Evolutionary conservation across 2,113 vertebrate species (phyloP).

Genomic region (Bothrops jararaca): DNA sequence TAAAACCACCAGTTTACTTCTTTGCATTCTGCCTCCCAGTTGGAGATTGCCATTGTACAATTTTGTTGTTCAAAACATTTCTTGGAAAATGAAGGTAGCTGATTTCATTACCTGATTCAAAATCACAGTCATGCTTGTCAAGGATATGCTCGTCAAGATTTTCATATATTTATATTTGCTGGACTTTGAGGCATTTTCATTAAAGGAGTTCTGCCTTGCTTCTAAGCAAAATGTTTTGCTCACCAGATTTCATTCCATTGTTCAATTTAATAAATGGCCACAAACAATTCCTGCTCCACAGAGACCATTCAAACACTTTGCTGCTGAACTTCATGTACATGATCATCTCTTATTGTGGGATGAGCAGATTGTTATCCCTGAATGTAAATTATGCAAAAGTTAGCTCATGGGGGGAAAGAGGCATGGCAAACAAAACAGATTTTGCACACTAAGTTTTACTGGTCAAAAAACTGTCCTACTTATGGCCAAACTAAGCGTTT

Average conservation of each 20-base stretch:
- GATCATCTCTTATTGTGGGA: background rate
- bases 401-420: background rate
- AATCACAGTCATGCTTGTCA: background rate
- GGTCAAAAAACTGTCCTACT: background rate
- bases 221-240: background rate
- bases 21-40: background rate
- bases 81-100: background rate
- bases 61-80: background rate
- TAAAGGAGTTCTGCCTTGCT: background rate
- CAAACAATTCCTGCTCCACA: background rate
- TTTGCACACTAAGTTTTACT: background rate
- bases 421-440: background rate
- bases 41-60: background rate
- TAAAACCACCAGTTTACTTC: background rate
- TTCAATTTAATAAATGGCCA: background rate
- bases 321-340: background rate
- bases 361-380: background rate
- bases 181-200: background rate
- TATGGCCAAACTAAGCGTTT: background rate
- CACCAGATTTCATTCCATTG: background rate
- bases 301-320: background rate
- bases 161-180: background rate
- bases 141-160: background rate
- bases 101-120: background rate
- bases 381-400: background rate